Evolutionary conservation across 2,797 vertebrate genomes (phyloP), one percentile per base, ranked within the genome.

Genomic region (Sebastes nivosus): DNA sequence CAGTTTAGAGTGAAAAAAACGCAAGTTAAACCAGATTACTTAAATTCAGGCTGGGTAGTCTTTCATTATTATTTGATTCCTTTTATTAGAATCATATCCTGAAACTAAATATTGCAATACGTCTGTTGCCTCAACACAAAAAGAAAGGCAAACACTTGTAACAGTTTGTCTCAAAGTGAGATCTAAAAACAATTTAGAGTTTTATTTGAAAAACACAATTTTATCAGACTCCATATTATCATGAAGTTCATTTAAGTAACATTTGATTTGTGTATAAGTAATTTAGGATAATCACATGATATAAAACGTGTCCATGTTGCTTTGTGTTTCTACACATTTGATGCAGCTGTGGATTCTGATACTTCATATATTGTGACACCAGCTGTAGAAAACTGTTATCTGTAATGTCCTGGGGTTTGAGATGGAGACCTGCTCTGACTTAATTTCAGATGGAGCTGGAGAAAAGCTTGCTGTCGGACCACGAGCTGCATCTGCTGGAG

Each of bases 391-490:
- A 38, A 14, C 2, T 14, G 36, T 38, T 38, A 38, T 38, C 36
- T 38, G 36, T 38, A 38, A 38, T 25, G 2, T 72, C n/a, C 27
- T 27, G 4, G 24, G 27, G 16, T 32, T 27, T 78, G 27, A 77
- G 14, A 58, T 0, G 2, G 4, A 13, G 22, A 29, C n/a, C n/a
- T 46, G 14, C 9, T 59, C 25, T 78, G n/a, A 36, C 38, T 52
- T 36, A 4, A 1, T 89, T 88, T 14, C 83, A 99, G 98, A 88
- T 98, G 12, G 98, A 99, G 84, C 14, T 96, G 80, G 98, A 99
- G 93, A 96, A 92, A 78, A 99, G 99, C 84, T 22, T 93, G 2
- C 94, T 98, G 79, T 97, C 97, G 0, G 97, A 98, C 70, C 97
- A 99, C 0, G 99, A 99, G 91, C 83, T 98, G 46, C 95, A 93